Evolutionary conservation across 2,888 invertebrate species (phyloP).

Genomic region (Bursaphelenchus okinawaensis): DNA sequence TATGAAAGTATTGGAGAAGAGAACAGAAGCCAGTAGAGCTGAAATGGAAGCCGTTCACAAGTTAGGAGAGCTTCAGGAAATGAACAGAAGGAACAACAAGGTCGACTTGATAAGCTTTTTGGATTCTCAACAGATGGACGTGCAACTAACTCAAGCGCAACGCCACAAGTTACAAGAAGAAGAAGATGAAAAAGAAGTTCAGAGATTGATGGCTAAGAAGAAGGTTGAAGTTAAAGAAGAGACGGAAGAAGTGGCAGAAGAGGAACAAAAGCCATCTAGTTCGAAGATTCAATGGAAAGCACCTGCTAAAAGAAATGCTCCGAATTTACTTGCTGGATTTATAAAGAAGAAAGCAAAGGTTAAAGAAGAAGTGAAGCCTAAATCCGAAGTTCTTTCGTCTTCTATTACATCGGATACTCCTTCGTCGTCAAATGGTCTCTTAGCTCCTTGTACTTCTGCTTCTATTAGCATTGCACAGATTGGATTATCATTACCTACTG

Average conservation of each 20-base stretch:
- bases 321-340: not conserved
- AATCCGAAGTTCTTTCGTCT: no score
- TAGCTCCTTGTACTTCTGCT: not conserved
- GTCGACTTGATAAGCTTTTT: slow-evolving; percentile 65
- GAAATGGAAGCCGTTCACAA: slow-evolving; percentile 87
- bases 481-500: no score
- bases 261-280: not conserved
- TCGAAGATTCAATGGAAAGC: not conserved
- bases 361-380: not conserved
- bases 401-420: not conserved
- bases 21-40: slow-evolving; percentile 89
- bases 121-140: slow-evolving; percentile 14
- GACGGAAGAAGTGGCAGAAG: not conserved
- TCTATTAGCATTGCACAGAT: not conserved
- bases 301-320: not conserved
- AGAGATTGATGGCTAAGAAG: slow-evolving; percentile 34
- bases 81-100: slow-evolving; percentile 79
- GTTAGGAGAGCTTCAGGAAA: slow-evolving; percentile 86
- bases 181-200: slow-evolving; percentile 74
- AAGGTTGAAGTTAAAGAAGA: slow-evolving; percentile 32
- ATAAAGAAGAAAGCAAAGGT: not conserved
- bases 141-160: slow-evolving; percentile 70
- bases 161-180: slow-evolving; percentile 70
- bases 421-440: not conserved
- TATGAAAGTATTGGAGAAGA: slow-evolving; percentile 87